Base-by-base conservation (phyloP, 1,140 invertebrate genomes). In the Lanistes nyassanus region DNA sequence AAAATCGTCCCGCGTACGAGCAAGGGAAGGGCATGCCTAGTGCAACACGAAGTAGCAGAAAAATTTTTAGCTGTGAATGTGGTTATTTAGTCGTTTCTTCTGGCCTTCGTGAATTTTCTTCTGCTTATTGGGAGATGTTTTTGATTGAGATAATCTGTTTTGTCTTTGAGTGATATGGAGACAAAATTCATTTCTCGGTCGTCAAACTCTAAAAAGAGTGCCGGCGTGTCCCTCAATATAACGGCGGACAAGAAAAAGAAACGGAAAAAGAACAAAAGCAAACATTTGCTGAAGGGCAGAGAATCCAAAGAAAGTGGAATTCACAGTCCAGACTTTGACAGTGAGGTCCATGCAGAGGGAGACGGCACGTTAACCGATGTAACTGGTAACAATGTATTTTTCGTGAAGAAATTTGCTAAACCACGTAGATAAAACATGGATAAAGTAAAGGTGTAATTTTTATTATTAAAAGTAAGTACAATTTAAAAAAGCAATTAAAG, bases 261-360 rank as follows among this genome's bases (percentile, higher is more conserved):
- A 66, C 70, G 78, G 51, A 81, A 79, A 58, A 80, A 82, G 75
- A 81, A 79, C 53, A 78, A 81, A 65, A 79, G 76, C 64, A 79
- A 78, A 69, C 56, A 66, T 3, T 65, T 69, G 29, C 29, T 67
- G 39, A 78, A 82, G 64, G 72, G 56, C 11, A 72, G 65, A 37
- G 78, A 81, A 39, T 65, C 68, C n/a, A 68, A 70, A 6, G 70
- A 72, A 60, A 47, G 42, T 47, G 42, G 42, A 6, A 37, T 72
- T 23, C 70, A 55, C 3, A 72, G 70, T 62, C 70, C 70, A n/a
- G 70, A 72, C 19, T 55, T 72, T 13, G 70, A 72, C 56, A 72
- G 56, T 39, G 70, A 72, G n/a, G 55, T 39, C 21, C 56, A 7
- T 1, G 2, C 42, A 19, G 70, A 72, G 19, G 70, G 70, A 60